These are phyloP conservation scores for Parazoanthus darwini DNA, from an alignment of 92 coral and sea anemone species.

Conservation along the genomic window DNA sequence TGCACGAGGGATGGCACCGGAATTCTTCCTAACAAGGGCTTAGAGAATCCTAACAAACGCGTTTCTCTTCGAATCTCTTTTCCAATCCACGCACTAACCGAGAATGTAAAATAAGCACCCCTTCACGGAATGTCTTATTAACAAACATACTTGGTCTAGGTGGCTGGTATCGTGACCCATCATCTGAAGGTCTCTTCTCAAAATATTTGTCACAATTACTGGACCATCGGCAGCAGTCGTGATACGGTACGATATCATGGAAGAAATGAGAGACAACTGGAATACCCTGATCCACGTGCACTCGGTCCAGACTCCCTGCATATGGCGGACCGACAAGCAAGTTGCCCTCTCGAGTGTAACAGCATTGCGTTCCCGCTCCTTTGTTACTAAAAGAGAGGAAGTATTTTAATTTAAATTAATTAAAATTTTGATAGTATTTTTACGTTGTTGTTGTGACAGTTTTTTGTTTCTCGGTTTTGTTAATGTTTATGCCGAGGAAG, in stretches of 20 bases:
- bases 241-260: constrained; percentile 82
- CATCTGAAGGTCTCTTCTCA: constrained; percentile 82
- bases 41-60: no score
- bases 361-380: constrained; percentile 90
- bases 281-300: constrained; percentile 66
- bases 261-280: constrained; percentile 78
- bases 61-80: no score
- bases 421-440: background rate
- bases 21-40: no score
- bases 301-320: constrained; percentile 75
- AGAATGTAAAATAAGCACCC: no score
- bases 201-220: constrained; percentile 70
- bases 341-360: constrained; percentile 77
- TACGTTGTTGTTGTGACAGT: no score
- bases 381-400: constrained; percentile 43
- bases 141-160: constrained; percentile 76
- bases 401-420: background rate
- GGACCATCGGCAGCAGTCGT: constrained; percentile 71
- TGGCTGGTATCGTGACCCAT: constrained; percentile 73
- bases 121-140: background rate
- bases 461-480: no score
- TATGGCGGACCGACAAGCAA: constrained; percentile 72
- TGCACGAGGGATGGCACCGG: no score
- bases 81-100: background rate
- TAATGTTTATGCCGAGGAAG: no score